Evolutionary conservation across 2,888 invertebrate species (phyloP).

Genomic region (Plusia festucae): DNA sequence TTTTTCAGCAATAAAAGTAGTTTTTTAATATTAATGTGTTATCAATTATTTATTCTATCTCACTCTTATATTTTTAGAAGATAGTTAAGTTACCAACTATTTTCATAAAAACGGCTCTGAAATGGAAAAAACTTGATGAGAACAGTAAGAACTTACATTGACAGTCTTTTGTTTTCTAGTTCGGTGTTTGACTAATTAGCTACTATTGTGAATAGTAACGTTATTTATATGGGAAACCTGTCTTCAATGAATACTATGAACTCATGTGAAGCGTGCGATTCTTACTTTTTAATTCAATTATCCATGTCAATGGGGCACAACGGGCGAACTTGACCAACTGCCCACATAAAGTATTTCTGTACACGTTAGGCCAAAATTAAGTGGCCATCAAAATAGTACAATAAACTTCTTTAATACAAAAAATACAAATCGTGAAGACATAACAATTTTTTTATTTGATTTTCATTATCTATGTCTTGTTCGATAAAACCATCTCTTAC

Average conservation of each 20-base stretch:
- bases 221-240: conserved; percentile 8
- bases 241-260: conserved; percentile 31
- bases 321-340: conserved; percentile 59
- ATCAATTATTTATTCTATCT: too few species aligned
- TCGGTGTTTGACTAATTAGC: not conserved
- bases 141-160: not conserved
- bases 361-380: conserved; percentile 47
- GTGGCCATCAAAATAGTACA: conserved; percentile 12
- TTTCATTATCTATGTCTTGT: too few species aligned
- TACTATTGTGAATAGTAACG: not conserved
- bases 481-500: too few species aligned
- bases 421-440: too few species aligned
- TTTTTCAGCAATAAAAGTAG: too few species aligned
- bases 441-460: too few species aligned
- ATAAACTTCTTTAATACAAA: too few species aligned
- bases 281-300: conserved; percentile 65
- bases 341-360: conserved; percentile 51
- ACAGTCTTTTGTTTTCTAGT: not conserved
- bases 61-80: too few species aligned
- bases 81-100: not conserved
- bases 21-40: too few species aligned
- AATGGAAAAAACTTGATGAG: not conserved
- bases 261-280: conserved; percentile 50
- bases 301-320: conserved; percentile 71
- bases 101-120: not conserved